These are phyloP conservation scores for Syngnathus acus DNA, from an alignment of 2,797 vertebrate genomes.

Conservation along the genomic window DNA sequence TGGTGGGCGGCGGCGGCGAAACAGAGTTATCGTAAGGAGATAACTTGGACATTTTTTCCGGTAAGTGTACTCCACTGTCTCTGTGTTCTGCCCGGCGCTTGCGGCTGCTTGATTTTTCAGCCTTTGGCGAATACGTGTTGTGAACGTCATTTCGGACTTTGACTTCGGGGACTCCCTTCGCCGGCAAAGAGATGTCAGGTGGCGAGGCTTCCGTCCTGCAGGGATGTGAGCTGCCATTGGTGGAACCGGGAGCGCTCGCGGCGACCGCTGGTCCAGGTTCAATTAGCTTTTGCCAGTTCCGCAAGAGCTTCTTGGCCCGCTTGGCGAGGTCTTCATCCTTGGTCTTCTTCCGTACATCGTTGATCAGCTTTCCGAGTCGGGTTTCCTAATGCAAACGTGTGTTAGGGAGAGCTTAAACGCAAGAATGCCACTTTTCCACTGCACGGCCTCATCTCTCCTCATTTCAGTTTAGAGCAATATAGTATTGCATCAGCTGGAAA, in stretches of 20 bases:
- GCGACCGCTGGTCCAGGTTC: conserved; percentile 80
- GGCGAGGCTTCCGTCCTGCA: conserved; percentile 77
- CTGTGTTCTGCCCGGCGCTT: conserved; percentile 84
- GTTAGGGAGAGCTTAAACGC: conserved; percentile 8
- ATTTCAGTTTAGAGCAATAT: neutral
- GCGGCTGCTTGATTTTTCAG: conserved; percentile 79
- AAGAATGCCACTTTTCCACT: neutral
- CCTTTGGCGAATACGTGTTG: conserved; percentile 83
- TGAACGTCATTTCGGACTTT: conserved; percentile 88
- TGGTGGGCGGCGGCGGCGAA: conserved; percentile 82
- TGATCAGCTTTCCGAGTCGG: conserved; percentile 93
- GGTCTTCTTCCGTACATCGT: conserved; percentile 96
- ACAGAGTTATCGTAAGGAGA: conserved; percentile 74
- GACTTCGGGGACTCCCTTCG: conserved; percentile 78
- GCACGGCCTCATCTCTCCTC: neutral
- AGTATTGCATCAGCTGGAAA: neutral
- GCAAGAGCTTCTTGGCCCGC: conserved; percentile 92
- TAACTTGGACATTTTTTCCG: conserved; percentile 79
- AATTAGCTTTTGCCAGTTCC: conserved; percentile 95
- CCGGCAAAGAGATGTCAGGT: conserved; percentile 55
- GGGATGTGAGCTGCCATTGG: conserved; percentile 86
- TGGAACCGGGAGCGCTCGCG: conserved; percentile 72
- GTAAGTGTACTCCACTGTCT: conserved; percentile 76
- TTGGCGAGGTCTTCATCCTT: conserved; percentile 97
- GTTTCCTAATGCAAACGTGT: conserved; percentile 77